phyloP scores from a whole-genome alignment of 2,888 invertebrate genomes.

The Brenthis hecate region DNA sequence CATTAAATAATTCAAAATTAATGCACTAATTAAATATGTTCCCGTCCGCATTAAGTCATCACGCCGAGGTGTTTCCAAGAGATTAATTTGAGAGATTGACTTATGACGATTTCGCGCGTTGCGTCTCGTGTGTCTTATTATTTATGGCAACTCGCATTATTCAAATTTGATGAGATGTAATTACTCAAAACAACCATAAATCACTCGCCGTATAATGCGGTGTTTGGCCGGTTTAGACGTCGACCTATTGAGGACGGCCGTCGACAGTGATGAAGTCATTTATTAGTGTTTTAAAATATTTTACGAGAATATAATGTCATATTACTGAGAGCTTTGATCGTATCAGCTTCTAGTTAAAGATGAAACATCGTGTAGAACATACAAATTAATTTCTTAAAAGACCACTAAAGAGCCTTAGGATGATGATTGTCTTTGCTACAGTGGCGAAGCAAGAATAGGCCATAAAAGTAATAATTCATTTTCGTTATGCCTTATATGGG shows the following conservation, averaged over 20 bases:
- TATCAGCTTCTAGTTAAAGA: conserved; percentile 29
- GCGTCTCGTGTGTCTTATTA: conserved; percentile 60
- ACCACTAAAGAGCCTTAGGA: conserved; percentile 39
- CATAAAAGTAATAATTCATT: conserved; percentile 80
- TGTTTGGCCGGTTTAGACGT: conserved; percentile 67
- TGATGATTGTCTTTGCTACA: conserved; percentile 38
- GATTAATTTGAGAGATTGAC: conserved; percentile 77
- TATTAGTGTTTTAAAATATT: conserved; percentile 62
- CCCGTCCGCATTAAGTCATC: conserved; percentile 76
- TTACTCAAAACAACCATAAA: conserved; percentile 80
- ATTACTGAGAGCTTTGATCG: conserved; percentile 25
- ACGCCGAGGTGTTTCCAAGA: conserved; percentile 65
- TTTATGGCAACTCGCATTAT: conserved; percentile 77
- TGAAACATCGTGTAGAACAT: conserved; percentile 35
- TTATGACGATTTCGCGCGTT: conserved; percentile 71
- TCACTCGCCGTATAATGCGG: conserved; percentile 72
- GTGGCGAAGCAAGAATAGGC: conserved; percentile 47
- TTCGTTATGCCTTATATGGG: conserved; percentile 79
- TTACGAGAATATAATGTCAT: conserved; percentile 61
- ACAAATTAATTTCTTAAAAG: conserved; percentile 50
- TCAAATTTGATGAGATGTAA: conserved; percentile 81
- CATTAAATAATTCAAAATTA: conserved; percentile 77
- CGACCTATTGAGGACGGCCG: conserved; percentile 53
- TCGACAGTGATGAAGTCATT: conserved; percentile 64
- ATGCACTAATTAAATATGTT: conserved; percentile 79